Evolutionary conservation across 2,888 invertebrate species (phyloP).

Genomic region (Volucella bombylans): DNA sequence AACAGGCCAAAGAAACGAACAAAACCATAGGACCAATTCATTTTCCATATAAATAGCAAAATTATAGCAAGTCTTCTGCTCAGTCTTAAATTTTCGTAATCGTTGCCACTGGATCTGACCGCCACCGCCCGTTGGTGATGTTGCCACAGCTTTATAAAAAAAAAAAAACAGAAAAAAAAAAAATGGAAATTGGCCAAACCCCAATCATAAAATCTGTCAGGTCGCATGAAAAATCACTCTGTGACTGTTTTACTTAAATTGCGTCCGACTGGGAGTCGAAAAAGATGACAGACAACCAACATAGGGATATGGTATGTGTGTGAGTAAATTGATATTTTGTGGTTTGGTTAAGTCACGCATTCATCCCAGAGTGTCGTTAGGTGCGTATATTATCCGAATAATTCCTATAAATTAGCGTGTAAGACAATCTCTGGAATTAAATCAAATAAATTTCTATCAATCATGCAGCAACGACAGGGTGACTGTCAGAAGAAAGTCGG

Average conservation of each 20-base stretch:
- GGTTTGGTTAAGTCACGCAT: constrained; percentile 26
- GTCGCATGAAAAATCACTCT: constrained; percentile 58
- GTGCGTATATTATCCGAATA: constrained; percentile 33
- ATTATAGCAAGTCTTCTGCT: constrained; percentile 41
- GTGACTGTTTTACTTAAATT: constrained; percentile 36
- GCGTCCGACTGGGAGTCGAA: background rate
- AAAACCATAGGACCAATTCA: constrained; percentile 18
- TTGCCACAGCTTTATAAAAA: background rate
- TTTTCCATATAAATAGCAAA: constrained; percentile 72
- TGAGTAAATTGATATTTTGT: constrained; percentile 55
- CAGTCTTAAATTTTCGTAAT: constrained; percentile 49
- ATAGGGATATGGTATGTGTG: constrained; percentile 21
- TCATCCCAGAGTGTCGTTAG: constrained; percentile 31
- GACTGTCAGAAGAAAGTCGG: background rate
- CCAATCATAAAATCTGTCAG: constrained; percentile 69
- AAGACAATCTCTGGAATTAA: constrained; percentile 32
- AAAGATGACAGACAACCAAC: background rate
- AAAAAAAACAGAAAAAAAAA: background rate
- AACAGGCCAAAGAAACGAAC: constrained; percentile 1
- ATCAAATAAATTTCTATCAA: constrained; percentile 61
- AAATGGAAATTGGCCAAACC: constrained; percentile 36
- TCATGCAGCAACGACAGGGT: constrained; percentile 50
- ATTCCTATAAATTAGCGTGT: constrained; percentile 59
- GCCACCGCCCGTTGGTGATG: background rate
- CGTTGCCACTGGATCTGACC: constrained; percentile 44